Conservation (phyloP, 2,797 vertebrate species). For the Silurus aristotelis region DNA sequence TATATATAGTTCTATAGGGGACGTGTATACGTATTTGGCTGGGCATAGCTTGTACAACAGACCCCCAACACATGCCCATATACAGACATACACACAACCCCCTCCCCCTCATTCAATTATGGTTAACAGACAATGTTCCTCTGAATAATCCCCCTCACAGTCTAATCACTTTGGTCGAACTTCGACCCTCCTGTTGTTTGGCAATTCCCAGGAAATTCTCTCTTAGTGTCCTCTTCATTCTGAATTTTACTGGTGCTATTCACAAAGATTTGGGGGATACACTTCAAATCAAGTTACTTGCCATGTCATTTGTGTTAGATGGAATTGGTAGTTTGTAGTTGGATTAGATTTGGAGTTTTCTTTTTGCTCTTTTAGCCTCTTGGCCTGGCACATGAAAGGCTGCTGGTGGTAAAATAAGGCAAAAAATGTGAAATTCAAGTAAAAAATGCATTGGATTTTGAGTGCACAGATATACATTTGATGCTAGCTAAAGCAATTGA, state of each 20-base stretch:
- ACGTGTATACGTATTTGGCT: not conserved
- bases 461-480: not conserved
- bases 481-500: not conserved
- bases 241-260: not conserved
- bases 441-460: not conserved
- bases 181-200: slow-evolving; percentile 17
- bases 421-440: not conserved
- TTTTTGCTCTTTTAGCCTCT: not conserved
- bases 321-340: not conserved
- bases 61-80: slow-evolving; percentile 1
- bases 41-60: not conserved
- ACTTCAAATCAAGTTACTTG: not conserved
- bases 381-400: not conserved
- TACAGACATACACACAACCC: slow-evolving; percentile 4
- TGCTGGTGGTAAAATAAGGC: not conserved
- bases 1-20: not conserved
- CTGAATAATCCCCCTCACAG: slow-evolving; percentile 34
- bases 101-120: not conserved
- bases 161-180: slow-evolving; percentile 45
- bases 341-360: not conserved
- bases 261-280: not conserved
- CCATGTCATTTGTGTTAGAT: not conserved
- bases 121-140: slow-evolving; percentile 24
- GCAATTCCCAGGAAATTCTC: slow-evolving; percentile 20
- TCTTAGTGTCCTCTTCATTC: not conserved